These are phyloP conservation scores for Campaea margaritaria DNA, from an alignment of 2,888 invertebrate species.

Conservation along the genomic window DNA sequence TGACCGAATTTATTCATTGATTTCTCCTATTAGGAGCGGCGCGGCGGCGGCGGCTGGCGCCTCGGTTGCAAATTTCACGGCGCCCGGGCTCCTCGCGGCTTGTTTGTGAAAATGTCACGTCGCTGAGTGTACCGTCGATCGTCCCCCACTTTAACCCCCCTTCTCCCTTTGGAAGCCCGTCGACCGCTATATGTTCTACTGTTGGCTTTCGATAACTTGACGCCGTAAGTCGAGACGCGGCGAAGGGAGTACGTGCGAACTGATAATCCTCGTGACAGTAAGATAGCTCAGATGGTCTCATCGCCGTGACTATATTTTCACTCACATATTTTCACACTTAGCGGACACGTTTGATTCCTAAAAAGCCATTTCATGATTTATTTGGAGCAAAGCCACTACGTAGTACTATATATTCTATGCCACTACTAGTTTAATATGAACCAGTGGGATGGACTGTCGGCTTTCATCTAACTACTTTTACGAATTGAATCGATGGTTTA, in stretches of 20 bases:
- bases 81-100: slow-evolving; percentile 57
- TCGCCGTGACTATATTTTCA: neutral
- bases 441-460: no score
- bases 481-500: no score
- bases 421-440: no score
- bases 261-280: slow-evolving; percentile 31
- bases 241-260: slow-evolving; percentile 52
- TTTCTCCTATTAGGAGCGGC: slow-evolving; percentile 60
- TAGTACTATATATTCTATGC: no score
- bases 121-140: slow-evolving; percentile 53
- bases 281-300: neutral
- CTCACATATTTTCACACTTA: no score
- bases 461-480: no score
- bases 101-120: slow-evolving; percentile 80
- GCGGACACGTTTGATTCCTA: no score
- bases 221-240: slow-evolving; percentile 45
- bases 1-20: slow-evolving; percentile 64
- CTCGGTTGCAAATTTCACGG: slow-evolving; percentile 66
- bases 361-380: no score
- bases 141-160: slow-evolving; percentile 39
- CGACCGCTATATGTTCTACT: slow-evolving; percentile 61
- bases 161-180: slow-evolving; percentile 43
- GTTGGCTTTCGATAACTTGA: slow-evolving; percentile 58
- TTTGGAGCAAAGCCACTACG: no score
- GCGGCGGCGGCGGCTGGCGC: slow-evolving; percentile 48